Conservation (phyloP, 2,888 invertebrate species). For the Athrips mouffetella region DNA sequence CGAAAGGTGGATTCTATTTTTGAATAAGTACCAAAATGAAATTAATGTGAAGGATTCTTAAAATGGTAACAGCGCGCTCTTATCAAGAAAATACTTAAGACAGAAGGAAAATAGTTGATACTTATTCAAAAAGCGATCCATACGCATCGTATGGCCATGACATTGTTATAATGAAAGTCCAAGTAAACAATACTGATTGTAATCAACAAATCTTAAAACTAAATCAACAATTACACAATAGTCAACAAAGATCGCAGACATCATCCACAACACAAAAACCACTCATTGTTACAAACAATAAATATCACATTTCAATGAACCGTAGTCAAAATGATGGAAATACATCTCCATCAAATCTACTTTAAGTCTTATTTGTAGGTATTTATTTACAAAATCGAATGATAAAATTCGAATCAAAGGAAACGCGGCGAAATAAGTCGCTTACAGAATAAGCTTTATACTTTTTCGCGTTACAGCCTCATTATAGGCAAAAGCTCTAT, state of each 20-base stretch:
- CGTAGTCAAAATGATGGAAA: constrained; percentile 55
- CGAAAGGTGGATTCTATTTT: not conserved
- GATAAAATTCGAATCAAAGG: constrained; percentile 23
- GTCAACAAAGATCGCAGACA: constrained; percentile 70
- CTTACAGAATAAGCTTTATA: constrained; percentile 46
- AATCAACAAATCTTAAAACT: constrained; percentile 36
- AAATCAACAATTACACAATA: constrained; percentile 72
- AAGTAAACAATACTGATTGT: constrained; percentile 16
- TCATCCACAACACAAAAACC: constrained; percentile 53
- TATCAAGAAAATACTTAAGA: too few species aligned
- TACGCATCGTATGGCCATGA: not conserved
- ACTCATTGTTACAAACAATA: constrained; percentile 64
- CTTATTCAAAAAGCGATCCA: not conserved
- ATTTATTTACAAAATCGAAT: constrained; percentile 46
- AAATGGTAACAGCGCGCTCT: too few species aligned
- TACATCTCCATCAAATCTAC: constrained; percentile 61
- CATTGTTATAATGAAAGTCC: not conserved
- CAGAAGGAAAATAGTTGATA: constrained; percentile 7
- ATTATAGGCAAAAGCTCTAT: constrained; percentile 7
- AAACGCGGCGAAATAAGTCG: constrained; percentile 25
- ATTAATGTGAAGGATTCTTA: not conserved
- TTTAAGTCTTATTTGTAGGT: constrained; percentile 36
- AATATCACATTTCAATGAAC: constrained; percentile 67
- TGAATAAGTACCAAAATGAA: too few species aligned
- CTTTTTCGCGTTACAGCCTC: constrained; percentile 23